A percentile compares a stretch with the other conserved stretches of the same genome.
These are phyloP conservation scores for Moxostoma hubbsi DNA, from an alignment of 2,797 vertebrate genomes.

Conservation along the genomic window DNA sequence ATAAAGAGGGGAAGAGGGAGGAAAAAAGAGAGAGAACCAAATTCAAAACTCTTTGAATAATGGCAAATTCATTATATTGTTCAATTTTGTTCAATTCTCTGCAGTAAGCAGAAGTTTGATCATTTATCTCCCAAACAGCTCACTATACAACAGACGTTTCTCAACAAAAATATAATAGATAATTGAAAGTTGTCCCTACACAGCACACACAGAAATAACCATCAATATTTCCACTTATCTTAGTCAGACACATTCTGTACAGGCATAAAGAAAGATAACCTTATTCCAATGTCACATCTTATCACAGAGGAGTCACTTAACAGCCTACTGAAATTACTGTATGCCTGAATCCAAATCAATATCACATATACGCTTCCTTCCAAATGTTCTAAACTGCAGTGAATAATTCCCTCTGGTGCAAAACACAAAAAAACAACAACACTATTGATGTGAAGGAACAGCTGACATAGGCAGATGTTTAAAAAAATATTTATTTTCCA, in stretches of 20 bases:
- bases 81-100: neutral
- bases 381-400: slow-evolving; percentile 4
- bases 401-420: slow-evolving; percentile 5
- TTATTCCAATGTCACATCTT: neutral
- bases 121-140: neutral
- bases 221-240: slow-evolving; percentile 3
- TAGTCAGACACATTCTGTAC: neutral
- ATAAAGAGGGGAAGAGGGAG: neutral
- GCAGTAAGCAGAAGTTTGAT: neutral
- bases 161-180: slow-evolving; percentile 14
- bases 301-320: neutral
- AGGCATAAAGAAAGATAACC: neutral
- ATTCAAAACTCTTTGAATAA: neutral
- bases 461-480: slow-evolving; percentile 18
- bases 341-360: slow-evolving; percentile 25
- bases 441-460: neutral
- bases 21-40: neutral
- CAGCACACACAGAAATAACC: neutral
- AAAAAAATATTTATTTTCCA: slow-evolving; percentile 22
- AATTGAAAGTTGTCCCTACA: neutral
- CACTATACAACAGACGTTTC: neutral
- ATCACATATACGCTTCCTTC: neutral
- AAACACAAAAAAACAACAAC: slow-evolving; percentile 17
- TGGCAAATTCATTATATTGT: slow-evolving; percentile 9
- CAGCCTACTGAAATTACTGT: neutral